Conservation (phyloP, 2,113 vertebrate genomes). For the Thymallus thymallus region DNA sequence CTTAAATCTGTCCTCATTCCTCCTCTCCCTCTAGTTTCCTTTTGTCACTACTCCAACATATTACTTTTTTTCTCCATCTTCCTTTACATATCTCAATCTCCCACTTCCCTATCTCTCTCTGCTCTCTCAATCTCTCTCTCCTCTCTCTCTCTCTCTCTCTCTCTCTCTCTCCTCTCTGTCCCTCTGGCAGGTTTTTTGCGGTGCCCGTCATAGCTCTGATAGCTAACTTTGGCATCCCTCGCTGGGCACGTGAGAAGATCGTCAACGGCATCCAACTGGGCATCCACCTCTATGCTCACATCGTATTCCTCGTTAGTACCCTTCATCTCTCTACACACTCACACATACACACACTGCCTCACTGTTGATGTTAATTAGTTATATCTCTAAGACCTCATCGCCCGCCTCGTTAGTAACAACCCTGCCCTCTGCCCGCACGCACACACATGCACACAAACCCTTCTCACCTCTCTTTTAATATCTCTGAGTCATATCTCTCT, state of each 20-base stretch:
- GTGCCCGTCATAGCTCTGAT: conserved; percentile 90
- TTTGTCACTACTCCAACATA: conserved; percentile 5
- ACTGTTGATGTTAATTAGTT: not conserved
- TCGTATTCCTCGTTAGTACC: conserved; percentile 78
- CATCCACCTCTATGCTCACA: conserved; percentile 89
- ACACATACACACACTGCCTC: not conserved
- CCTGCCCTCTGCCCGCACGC: not conserved
- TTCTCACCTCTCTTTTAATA: not conserved
- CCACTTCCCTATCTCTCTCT: conserved; percentile 9
- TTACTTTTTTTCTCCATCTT: conserved; percentile 35
- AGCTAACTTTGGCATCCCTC: conserved; percentile 90
- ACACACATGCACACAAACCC: not conserved
- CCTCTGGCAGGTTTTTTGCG: conserved; percentile 82
- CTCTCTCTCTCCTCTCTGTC: not conserved
- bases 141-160: conserved; percentile 4
- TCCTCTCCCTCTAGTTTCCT: not conserved
- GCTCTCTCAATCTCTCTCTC: conserved; percentile 16
- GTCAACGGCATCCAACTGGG: conserved; percentile 92
- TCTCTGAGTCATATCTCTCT: not conserved
- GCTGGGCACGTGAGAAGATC: conserved; percentile 93
- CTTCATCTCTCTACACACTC: conserved; percentile 2
- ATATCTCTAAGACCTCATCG: too few relatives aligned
- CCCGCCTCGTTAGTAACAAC: too few relatives aligned
- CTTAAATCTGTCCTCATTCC: not conserved
- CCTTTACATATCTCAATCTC: conserved; percentile 9